Evolutionary conservation across 2,797 vertebrate species (phyloP).

Genomic region (Avahi laniger): DNA sequence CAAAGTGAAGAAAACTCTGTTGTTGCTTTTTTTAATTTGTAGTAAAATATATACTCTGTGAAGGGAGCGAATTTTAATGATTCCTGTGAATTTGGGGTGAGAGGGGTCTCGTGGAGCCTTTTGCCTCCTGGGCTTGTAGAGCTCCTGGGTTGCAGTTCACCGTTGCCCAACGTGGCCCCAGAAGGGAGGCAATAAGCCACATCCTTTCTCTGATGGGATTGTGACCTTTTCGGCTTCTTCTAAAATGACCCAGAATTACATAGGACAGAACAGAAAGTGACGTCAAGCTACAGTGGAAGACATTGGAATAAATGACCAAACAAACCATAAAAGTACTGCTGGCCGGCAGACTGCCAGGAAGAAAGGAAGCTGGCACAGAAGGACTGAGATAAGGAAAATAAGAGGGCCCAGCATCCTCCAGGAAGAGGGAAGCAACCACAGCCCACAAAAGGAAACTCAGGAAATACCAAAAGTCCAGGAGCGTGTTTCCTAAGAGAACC

Average conservation of each 20-base stretch:
- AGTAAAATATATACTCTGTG: neutral
- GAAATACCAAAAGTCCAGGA: neutral
- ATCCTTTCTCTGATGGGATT: neutral
- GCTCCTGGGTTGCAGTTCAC: neutral
- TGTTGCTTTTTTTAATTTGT: no score
- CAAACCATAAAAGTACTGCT: conserved; percentile 4
- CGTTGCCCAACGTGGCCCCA: neutral
- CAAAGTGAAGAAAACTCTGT: neutral
- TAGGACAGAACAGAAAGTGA: conserved; percentile 42
- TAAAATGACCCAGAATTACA: conserved; percentile 54
- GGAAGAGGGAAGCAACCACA: neutral
- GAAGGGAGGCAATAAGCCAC: neutral
- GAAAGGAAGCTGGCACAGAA: neutral
- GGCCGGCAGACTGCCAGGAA: neutral
- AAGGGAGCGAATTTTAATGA: neutral
- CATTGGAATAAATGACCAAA: neutral
- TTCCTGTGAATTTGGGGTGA: neutral
- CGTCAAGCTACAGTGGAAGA: neutral
- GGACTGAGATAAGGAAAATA: neutral
- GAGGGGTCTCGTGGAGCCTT: neutral
- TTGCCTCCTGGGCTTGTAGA: neutral
- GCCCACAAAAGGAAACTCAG: neutral
- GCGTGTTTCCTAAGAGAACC: neutral
- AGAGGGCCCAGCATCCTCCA: neutral
- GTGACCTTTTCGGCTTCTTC: conserved; percentile 26